Percentiles rank a stretch among this genome's conserved stretches.
These are phyloP conservation scores for Paracanthobrama guichenoti DNA, from an alignment of 2,113 vertebrate species.

Conservation along the genomic window DNA sequence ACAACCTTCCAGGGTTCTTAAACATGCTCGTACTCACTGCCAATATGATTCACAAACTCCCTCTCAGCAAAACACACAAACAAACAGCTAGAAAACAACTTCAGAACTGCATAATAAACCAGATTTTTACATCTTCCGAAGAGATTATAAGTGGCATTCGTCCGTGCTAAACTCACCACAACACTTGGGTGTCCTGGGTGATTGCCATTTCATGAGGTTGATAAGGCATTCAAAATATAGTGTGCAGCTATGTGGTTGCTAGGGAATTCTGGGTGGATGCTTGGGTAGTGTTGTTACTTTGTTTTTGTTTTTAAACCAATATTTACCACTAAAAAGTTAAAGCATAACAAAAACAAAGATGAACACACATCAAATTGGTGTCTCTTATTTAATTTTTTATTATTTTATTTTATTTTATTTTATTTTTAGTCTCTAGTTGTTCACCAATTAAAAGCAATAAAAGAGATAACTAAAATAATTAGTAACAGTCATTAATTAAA, in stretches of 20 bases:
- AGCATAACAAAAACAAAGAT: no score
- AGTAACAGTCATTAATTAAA: not conserved
- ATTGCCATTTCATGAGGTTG: not conserved
- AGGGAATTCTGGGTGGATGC: not conserved
- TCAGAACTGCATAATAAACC: not conserved
- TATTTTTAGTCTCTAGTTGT: no score
- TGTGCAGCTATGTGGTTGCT: not conserved
- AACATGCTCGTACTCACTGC: slow-evolving; percentile 27
- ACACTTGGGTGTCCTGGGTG: not conserved
- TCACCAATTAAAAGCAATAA: no score
- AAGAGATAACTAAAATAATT: not conserved
- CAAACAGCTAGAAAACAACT: not conserved
- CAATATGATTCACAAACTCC: not conserved
- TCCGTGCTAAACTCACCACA: not conserved
- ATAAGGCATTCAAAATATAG: not conserved
- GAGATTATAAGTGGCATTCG: not conserved
- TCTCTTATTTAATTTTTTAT: no score
- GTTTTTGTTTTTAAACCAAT: no score
- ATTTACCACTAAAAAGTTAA: no score
- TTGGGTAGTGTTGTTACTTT: not conserved
- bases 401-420: no score
- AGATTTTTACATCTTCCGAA: not conserved
- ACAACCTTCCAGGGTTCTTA: slow-evolving; percentile 56
- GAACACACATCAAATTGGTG: not conserved
- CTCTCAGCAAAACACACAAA: slow-evolving; percentile 19